These are phyloP conservation scores for Gasterosteus aculeatus DNA, from an alignment of 2,113 vertebrate species.

Conservation along the genomic window DNA sequence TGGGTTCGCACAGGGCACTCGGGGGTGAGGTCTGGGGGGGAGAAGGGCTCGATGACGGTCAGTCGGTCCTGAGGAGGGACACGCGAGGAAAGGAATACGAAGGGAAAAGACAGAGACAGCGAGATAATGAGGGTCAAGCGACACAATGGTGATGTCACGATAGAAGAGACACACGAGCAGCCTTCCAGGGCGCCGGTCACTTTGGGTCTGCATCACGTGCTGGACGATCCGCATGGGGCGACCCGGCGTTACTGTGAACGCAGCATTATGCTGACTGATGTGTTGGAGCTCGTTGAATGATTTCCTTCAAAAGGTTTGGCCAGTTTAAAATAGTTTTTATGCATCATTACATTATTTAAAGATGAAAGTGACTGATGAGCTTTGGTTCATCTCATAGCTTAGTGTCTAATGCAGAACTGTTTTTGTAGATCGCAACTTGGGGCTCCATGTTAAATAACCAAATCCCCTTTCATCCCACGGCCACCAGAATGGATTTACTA, in stretches of 20 bases:
- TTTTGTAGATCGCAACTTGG: background rate
- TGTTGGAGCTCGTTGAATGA: background rate
- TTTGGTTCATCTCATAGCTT: background rate
- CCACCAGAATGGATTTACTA: background rate
- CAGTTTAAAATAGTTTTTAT: background rate
- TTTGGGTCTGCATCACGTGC: background rate
- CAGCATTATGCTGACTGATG: background rate
- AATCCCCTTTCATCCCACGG: background rate
- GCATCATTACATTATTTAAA: background rate
- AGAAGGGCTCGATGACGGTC: slow-evolving; percentile 70
- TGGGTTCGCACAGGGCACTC: slow-evolving; percentile 74
- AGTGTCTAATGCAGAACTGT: background rate
- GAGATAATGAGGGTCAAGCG: slow-evolving; percentile 21
- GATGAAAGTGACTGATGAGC: background rate
- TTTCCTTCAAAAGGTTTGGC: background rate
- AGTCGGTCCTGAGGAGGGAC: slow-evolving; percentile 68
- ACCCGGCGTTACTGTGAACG: background rate
- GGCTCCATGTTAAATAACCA: background rate
- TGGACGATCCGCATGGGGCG: background rate
- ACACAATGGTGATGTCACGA: background rate
- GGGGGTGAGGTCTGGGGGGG: slow-evolving; percentile 72
- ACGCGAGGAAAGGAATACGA: slow-evolving; percentile 33
- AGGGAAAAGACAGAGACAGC: slow-evolving; percentile 28
- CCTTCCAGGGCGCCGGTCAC: background rate
- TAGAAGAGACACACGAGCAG: slow-evolving; percentile 2